Conservation (phyloP, 2,888 invertebrate species). For the Patella caerulea region DNA sequence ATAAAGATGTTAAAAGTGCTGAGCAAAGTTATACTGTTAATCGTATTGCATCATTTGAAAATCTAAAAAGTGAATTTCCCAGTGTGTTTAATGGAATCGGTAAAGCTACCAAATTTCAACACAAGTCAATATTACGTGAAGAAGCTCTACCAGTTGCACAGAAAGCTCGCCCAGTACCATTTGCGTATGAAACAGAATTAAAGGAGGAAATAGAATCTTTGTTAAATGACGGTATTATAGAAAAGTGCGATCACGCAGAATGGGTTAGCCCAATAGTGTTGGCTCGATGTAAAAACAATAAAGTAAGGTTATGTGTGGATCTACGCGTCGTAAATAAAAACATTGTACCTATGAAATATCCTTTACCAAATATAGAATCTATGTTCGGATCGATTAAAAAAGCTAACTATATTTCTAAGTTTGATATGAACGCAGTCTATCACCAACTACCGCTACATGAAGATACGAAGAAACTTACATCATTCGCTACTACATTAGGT, state of each 20-base stretch:
- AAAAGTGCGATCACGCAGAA: not conserved
- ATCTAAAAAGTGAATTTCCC: not conserved
- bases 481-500: not conserved
- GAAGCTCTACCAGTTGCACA: not conserved
- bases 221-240: not conserved
- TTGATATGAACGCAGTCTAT: not conserved
- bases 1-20: too few relatives aligned
- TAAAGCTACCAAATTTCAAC: not conserved
- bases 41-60: not conserved
- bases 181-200: not conserved
- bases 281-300: not conserved
- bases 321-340: not conserved
- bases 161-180: not conserved
- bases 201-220: not conserved
- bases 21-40: not conserved
- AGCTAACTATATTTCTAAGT: not conserved
- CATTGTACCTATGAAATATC: conserved; percentile 3
- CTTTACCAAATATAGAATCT: not conserved
- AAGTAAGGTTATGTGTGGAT: not conserved
- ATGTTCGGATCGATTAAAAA: not conserved
- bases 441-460: not conserved
- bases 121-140: not conserved
- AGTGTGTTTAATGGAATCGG: not conserved
- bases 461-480: not conserved
- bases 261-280: not conserved